A percentile compares a stretch with the other conserved stretches of the same genome.
Conservation (phyloP, 2,113 vertebrate genomes). For the Pollimyrus isidori region DNA sequence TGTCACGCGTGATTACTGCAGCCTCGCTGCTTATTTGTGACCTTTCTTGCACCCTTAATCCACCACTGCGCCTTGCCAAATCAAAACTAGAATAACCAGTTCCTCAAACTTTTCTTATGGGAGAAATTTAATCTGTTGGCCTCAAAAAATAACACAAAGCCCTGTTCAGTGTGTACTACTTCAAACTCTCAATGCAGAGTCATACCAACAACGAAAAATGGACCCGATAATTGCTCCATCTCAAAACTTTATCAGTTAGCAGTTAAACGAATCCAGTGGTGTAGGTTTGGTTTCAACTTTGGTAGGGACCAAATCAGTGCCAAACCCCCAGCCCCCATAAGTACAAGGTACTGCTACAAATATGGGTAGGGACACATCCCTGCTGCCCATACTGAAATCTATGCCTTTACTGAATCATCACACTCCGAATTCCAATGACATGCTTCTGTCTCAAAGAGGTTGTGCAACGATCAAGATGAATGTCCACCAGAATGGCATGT, state of each 20-base stretch:
- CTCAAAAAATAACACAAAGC: conserved; percentile 44
- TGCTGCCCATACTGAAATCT: not conserved
- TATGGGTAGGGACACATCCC: not conserved
- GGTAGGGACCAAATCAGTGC: not conserved
- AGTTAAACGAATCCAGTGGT: conserved; percentile 33
- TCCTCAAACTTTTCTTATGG: not conserved
- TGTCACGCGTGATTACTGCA: not conserved
- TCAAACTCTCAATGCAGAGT: conserved; percentile 4
- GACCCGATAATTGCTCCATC: conserved; percentile 48
- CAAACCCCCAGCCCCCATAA: not conserved
- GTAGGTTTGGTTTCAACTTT: not conserved
- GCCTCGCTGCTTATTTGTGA: not conserved
- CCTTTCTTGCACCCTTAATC: not conserved
- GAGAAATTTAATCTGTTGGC: conserved; percentile 19
- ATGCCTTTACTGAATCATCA: conserved; percentile 44
- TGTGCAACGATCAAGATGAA: conserved; percentile 56
- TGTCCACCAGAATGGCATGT: conserved; percentile 38
- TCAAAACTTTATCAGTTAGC: conserved; percentile 55
- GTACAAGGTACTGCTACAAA: not conserved
- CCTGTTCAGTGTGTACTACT: conserved; percentile 41
- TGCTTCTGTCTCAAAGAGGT: conserved; percentile 51
- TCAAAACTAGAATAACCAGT: not conserved
- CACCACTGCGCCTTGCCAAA: not conserved
- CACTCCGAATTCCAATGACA: conserved; percentile 53
- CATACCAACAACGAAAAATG: conserved; percentile 38